A percentile compares a stretch with the other conserved stretches of the same genome.
Evolutionary conservation across 2,113 vertebrate genomes (phyloP).

Genomic region (Cryptotis parvus): DNA sequence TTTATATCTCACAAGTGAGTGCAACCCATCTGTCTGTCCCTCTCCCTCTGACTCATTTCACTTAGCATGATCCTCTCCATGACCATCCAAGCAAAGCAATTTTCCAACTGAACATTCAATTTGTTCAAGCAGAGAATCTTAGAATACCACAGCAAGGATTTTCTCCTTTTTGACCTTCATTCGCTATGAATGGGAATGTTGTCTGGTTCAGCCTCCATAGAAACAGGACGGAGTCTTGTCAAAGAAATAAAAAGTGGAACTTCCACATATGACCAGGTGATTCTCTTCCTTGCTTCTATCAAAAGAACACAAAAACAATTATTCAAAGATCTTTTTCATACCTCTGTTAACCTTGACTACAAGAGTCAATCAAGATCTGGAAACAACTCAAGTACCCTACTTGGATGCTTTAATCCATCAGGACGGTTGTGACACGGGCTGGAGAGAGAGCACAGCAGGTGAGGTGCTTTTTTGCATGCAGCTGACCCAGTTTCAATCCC

Average conservation of each 20-base stretch:
- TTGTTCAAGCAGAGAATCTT: neutral
- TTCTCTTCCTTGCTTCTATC: neutral
- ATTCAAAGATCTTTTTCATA: neutral
- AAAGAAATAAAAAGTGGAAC: neutral
- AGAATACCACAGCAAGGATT: neutral
- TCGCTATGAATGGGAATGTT: neutral
- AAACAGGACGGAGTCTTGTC: neutral
- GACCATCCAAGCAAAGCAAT: neutral
- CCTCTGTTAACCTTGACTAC: neutral
- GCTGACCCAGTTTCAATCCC: too few relatives aligned
- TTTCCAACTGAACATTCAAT: neutral
- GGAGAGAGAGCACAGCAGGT: too few relatives aligned
- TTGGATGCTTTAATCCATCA: too few relatives aligned
- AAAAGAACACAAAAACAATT: neutral
- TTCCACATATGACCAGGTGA: neutral
- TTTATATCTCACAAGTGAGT: too few relatives aligned
- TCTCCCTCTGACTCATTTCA: too few relatives aligned
- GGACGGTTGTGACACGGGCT: too few relatives aligned
- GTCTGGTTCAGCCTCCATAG: neutral
- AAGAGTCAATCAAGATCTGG: neutral
- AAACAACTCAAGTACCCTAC: neutral
- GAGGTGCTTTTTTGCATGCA: too few relatives aligned
- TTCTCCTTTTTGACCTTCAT: neutral
- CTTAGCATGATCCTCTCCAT: too few relatives aligned
- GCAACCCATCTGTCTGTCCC: too few relatives aligned